Percentiles rank a stretch among this genome's conserved stretches.
Conservation (phyloP, 2,797 vertebrate species). For the Melopsittacus undulatus region DNA sequence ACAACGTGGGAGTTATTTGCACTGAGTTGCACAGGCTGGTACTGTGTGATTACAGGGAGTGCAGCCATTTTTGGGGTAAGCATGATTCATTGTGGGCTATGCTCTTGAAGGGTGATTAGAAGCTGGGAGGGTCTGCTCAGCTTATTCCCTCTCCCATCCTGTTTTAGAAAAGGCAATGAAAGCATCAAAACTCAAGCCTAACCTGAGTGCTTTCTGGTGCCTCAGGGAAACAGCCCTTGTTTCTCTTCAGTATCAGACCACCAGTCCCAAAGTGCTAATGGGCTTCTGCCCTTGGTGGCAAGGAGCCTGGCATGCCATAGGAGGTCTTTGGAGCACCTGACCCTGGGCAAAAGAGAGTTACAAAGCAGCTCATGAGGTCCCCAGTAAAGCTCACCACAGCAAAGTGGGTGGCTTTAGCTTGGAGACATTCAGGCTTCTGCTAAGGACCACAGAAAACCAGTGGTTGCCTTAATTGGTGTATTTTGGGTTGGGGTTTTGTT, state of each 20-base stretch:
- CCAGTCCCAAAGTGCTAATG: not conserved
- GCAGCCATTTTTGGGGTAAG: not conserved
- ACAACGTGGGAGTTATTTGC: conserved; percentile 51
- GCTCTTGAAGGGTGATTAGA: not conserved
- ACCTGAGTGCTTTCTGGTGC: not conserved
- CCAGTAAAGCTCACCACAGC: not conserved
- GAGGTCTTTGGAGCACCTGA: not conserved
- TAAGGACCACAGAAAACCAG: not conserved
- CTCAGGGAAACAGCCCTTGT: not conserved
- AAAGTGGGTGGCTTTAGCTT: not conserved
- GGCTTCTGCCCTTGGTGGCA: not conserved
- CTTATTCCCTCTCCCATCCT: not conserved
- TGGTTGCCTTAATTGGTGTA: not conserved
- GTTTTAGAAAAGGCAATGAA: not conserved
- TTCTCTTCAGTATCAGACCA: not conserved
- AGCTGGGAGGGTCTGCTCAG: not conserved
- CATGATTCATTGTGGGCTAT: conserved; percentile 6
- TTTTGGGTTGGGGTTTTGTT: not conserved
- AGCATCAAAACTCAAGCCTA: not conserved
- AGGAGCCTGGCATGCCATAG: not conserved
- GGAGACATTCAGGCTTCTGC: not conserved
- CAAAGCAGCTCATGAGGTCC: not conserved
- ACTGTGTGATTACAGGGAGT: conserved; percentile 38
- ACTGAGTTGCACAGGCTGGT: conserved; percentile 19
- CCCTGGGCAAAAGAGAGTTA: not conserved